Percentiles rank a stretch among this genome's conserved stretches.
phyloP scores from a whole-genome alignment of 2,113 vertebrate genomes.

The Mus spicilegus region DNA sequence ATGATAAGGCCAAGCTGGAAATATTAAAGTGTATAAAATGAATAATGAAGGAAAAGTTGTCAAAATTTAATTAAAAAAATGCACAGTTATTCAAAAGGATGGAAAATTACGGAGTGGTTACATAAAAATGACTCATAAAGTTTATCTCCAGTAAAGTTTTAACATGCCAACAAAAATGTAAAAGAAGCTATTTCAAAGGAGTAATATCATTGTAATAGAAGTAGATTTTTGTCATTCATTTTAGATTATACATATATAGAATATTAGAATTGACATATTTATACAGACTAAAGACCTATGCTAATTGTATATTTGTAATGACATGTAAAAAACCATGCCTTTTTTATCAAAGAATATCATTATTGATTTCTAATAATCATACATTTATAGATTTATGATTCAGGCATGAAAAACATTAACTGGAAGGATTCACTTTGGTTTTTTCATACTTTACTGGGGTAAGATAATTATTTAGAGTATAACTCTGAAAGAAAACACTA shows the following conservation, averaged over 20 bases:
- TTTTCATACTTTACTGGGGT: neutral
- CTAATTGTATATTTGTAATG: neutral
- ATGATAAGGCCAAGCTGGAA: neutral
- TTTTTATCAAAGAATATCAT: neutral
- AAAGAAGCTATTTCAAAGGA: neutral
- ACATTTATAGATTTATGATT: no score
- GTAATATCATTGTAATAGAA: neutral
- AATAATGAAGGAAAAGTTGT: neutral
- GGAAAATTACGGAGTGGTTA: neutral
- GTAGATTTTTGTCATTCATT: neutral
- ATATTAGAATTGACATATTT: neutral
- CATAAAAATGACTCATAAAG: neutral
- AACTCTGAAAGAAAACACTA: accelerated
- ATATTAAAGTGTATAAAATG: neutral
- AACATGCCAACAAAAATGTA: neutral
- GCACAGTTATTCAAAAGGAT: neutral
- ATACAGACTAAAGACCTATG: neutral
- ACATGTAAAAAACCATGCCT: neutral
- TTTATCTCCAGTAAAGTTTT: neutral
- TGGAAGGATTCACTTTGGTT: neutral
- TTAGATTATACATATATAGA: neutral
- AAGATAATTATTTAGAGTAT: neutral
- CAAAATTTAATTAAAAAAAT: neutral
- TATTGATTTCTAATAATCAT: neutral
- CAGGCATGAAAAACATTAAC: neutral